A percentile compares a stretch with the other conserved stretches of the same genome.
These are phyloP conservation scores for Pantherophis alleghaniensis DNA, from an alignment of 2,797 vertebrate genomes.

Conservation along the genomic window DNA sequence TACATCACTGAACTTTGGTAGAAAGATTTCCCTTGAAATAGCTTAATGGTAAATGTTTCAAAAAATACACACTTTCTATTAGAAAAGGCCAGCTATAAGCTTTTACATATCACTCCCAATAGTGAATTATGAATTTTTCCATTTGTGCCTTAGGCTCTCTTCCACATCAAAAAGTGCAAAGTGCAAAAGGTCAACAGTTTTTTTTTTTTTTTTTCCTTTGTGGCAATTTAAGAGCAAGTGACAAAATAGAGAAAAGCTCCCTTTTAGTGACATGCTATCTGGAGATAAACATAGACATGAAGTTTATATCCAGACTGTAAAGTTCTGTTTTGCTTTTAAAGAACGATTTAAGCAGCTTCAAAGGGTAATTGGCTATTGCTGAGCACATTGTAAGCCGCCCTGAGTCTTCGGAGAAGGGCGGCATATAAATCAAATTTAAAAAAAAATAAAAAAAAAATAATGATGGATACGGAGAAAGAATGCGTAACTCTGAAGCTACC, in stretches of 20 bases:
- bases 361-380: no score
- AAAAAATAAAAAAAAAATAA: no score
- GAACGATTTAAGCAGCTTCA: background rate
- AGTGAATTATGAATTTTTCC: background rate
- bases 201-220: background rate
- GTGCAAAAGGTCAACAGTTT: background rate
- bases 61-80: background rate
- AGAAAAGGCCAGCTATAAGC: background rate
- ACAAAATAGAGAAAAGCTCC: background rate
- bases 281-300: background rate
- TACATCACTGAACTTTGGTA: background rate
- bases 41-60: constrained; percentile 30
- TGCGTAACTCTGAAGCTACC: background rate
- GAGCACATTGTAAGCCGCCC: no score
- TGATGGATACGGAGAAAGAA: background rate
- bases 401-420: no score
- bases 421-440: no score
- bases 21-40: background rate
- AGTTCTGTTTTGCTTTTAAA: background rate
- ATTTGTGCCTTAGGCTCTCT: background rate
- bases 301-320: background rate
- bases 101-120: background rate
- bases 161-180: background rate
- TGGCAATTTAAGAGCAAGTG: background rate
- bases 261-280: background rate